These are phyloP conservation scores for Halictus quadricinctus DNA, from an alignment of 2,888 invertebrate species.

Conservation along the genomic window DNA sequence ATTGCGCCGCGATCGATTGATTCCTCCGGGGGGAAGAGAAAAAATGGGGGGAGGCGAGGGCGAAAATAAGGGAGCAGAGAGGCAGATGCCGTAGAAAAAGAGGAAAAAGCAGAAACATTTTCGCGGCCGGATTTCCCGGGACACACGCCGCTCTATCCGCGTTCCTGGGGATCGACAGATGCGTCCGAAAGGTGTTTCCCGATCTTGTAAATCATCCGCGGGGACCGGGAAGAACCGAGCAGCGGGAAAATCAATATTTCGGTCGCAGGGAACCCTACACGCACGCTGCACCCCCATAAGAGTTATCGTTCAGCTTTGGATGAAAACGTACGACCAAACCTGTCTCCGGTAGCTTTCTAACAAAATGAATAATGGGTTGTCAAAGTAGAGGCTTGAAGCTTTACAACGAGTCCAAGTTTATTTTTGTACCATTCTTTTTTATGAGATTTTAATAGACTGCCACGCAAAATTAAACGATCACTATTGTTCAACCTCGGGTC, in stretches of 20 bases:
- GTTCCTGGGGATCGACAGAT: slow-evolving; percentile 9
- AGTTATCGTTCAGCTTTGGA: background rate
- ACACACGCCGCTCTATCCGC: background rate
- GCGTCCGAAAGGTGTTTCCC: background rate
- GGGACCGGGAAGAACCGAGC: slow-evolving; percentile 9
- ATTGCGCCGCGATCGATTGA: slow-evolving; percentile 66
- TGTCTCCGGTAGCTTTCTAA: background rate
- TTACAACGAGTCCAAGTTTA: no score
- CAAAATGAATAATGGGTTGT: background rate
- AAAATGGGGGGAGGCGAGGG: background rate
- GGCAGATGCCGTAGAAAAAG: background rate
- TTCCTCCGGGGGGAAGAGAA: slow-evolving; percentile 18
- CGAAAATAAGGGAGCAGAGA: background rate
- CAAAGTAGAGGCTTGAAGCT: background rate
- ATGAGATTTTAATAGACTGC: no score
- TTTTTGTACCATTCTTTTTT: no score
- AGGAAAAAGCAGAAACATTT: slow-evolving; percentile 4
- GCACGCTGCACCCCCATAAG: background rate
- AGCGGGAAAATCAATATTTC: slow-evolving; percentile 36
- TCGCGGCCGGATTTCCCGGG: background rate
- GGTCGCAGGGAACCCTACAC: background rate
- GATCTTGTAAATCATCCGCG: slow-evolving; percentile 15
- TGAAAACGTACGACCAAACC: background rate
- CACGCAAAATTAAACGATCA: background rate
- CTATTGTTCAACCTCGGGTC: background rate